Base-by-base conservation (phyloP, 1,140 invertebrate genomes). In the Tyrophagus putrescentiae region DNA sequence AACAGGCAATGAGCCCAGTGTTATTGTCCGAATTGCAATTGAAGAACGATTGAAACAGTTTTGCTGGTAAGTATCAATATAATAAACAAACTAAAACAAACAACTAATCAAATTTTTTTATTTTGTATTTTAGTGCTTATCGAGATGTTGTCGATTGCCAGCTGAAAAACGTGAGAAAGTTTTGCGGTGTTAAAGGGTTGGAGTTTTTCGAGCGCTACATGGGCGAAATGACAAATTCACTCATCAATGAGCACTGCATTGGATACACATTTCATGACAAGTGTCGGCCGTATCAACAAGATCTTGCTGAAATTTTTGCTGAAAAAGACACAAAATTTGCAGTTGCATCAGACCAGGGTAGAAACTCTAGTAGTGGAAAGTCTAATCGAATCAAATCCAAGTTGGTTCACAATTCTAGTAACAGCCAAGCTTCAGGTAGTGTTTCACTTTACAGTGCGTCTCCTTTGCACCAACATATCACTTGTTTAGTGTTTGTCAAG, bases 221-320 rank as follows among this genome's bases (percentile, higher is more conserved):
- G 53, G 44, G 52, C 9, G n/a, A 61, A 28, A 65, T 65, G 58
- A 62, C 64, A 0, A 61, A 58, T 25, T 64, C 64, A 16, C 23
- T 65, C 31, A 65, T 65, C 6, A 60, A 65, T 53, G 45, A 65
- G 56, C 64, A 65, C 28, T 65, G 64, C 36, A 59, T 57, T 16
- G 23, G 60, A 6, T 65, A 64, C 32, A 65, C 64, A 1, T 64
- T 58, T 32, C 52, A 53, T 59, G 57, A 45, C 29, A 59, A 42
- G n/a, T 59, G 57, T 44, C 18, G 34, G n/a, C 57, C 56, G 18
- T 48, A 48, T 21, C 45, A 48, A 21, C n/a, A 18, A 48, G 36
- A 39, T 21, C 13, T 13, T 21, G 21, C 36, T 39, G 45, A 29
- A 48, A 21, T 7, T 29, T 25, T 25, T 48, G 18, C 6, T 7